These are phyloP conservation scores for Thaleichthys pacificus DNA, from an alignment of 2,797 vertebrate genomes.

Conservation along the genomic window DNA sequence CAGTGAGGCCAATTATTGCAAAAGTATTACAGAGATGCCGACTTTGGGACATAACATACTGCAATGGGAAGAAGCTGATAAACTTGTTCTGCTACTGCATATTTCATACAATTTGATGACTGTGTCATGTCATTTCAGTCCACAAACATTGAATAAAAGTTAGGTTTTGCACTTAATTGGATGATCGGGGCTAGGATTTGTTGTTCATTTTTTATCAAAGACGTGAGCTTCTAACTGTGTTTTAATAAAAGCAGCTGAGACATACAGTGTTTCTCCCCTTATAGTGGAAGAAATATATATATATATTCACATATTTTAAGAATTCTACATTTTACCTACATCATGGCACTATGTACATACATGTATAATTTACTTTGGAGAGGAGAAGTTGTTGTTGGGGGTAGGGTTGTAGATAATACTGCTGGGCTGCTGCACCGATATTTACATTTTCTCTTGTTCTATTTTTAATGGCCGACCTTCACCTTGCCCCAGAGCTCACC, in stretches of 20 bases:
- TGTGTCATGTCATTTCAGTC: no score
- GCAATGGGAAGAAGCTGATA: background rate
- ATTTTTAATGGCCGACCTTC: conserved; percentile 9
- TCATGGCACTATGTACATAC: background rate
- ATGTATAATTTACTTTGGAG: background rate
- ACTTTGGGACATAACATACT: background rate
- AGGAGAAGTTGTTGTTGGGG: background rate
- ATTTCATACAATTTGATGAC: background rate
- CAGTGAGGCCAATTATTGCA: background rate
- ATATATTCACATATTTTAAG: background rate
- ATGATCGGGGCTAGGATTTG: no score
- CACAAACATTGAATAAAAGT: no score
- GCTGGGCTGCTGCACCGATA: background rate
- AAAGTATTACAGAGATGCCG: background rate
- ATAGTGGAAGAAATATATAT: background rate
- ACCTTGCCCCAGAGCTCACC: background rate
- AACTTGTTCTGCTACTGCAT: background rate
- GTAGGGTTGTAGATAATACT: background rate
- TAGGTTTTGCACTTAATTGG: no score
- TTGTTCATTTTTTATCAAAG: no score
- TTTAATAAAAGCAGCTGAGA: no score
- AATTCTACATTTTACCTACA: background rate
- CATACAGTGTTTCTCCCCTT: no score
- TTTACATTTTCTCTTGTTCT: conserved; percentile 25
- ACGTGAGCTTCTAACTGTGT: no score